Evolutionary conservation across 2,113 vertebrate species (phyloP).

Genomic region (Semnornis frantzii): DNA sequence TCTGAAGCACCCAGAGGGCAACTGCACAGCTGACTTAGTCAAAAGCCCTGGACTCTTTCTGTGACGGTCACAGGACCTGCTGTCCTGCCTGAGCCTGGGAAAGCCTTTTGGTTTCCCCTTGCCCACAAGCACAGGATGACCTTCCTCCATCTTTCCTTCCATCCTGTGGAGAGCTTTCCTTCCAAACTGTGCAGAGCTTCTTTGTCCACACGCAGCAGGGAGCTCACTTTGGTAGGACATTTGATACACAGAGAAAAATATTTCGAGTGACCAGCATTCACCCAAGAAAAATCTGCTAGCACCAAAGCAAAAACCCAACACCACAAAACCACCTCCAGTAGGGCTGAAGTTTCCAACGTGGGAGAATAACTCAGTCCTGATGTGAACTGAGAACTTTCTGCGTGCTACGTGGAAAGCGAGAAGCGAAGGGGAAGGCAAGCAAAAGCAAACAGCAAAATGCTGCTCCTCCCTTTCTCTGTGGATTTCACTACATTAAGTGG

Average conservation of each 20-base stretch:
- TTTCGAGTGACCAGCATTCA: background rate
- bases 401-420: background rate
- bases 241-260: background rate
- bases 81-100: background rate
- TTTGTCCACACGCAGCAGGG: background rate
- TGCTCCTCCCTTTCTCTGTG: background rate
- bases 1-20: background rate
- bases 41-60: background rate
- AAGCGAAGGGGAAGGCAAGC: background rate
- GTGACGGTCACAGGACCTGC: background rate
- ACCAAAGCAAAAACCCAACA: background rate
- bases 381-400: background rate
- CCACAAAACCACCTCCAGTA: background rate
- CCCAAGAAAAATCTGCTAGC: background rate
- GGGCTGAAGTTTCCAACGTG: background rate
- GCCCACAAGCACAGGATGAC: background rate
- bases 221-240: background rate
- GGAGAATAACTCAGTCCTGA: background rate
- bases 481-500: background rate
- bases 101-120: background rate
- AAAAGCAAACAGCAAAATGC: background rate
- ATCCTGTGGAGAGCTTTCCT: too few species aligned
- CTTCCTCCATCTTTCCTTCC: background rate
- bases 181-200: background rate
- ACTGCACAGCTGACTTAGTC: background rate